A percentile compares a stretch with the other conserved stretches of the same genome.
Evolutionary conservation across 1,140 invertebrate genomes (phyloP).

Genomic region (Macrobrachium rosenbergii): DNA sequence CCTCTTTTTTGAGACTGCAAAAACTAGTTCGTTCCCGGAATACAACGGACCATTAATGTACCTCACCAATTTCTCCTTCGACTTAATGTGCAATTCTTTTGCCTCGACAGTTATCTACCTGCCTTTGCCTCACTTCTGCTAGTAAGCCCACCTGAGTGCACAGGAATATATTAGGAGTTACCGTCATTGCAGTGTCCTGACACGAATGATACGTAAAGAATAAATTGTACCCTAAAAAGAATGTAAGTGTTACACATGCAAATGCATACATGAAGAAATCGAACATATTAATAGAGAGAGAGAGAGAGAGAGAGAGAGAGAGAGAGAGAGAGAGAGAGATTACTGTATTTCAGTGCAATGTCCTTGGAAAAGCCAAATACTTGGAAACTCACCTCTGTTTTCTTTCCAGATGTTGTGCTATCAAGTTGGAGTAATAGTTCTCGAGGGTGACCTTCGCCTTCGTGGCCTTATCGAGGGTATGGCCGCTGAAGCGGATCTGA

Average conservation of each 20-base stretch:
- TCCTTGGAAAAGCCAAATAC: neutral
- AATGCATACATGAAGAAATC: no score
- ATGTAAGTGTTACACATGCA: neutral
- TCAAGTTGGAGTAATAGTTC: conserved; percentile 99
- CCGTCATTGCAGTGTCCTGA: no score
- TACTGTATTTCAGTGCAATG: neutral
- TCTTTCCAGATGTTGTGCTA: conserved; percentile 96
- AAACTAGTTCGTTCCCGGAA: no score
- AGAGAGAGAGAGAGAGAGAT: conserved; percentile 20
- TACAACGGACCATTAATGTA: no score
- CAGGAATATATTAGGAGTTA: no score
- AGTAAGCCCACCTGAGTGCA: no score
- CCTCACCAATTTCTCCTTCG: no score
- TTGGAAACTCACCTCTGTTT: conserved; percentile 84
- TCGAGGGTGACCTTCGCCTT: conserved; percentile 99
- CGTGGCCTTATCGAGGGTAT: conserved; percentile 98
- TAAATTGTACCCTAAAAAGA: neutral
- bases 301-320: conserved; percentile 20
- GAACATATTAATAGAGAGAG: neutral
- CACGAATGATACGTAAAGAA: no score
- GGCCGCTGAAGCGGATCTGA: conserved; percentile 87
- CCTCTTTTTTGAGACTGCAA: no score
- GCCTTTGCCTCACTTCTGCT: no score
- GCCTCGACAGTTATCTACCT: no score
- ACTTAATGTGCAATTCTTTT: no score